Evolutionary conservation across 2,797 vertebrate genomes (phyloP).

Genomic region (Nyctalus aviator): DNA sequence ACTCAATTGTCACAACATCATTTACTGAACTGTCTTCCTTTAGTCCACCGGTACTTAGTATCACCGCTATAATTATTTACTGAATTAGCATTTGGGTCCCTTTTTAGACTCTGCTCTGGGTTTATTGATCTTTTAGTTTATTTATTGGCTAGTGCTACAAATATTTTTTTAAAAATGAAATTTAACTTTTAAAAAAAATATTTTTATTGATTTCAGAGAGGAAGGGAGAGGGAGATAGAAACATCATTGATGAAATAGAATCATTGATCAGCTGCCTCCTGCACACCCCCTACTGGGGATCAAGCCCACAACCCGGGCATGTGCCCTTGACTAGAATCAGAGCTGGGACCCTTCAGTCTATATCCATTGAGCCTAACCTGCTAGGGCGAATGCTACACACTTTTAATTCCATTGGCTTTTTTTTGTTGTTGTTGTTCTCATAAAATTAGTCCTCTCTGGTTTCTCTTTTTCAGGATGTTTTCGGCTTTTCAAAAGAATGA

Average conservation of each 20-base stretch:
- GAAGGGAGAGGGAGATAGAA: neutral
- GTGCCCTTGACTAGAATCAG: too few relatives aligned
- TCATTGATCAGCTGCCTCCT: neutral
- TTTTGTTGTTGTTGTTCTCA: neutral
- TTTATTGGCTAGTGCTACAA: neutral
- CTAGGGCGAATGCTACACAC: neutral
- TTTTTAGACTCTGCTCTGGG: neutral
- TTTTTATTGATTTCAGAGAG: neutral
- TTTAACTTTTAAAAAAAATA: too few relatives aligned
- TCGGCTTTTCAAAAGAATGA: neutral
- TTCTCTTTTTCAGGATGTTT: constrained; percentile 9
- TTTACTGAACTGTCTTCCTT: neutral
- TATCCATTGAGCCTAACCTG: neutral
- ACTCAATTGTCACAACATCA: neutral
- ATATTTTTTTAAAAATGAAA: neutral
- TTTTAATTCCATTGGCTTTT: neutral
- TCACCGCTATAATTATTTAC: neutral
- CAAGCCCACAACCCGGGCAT: neutral
- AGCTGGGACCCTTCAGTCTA: too few relatives aligned
- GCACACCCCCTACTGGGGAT: neutral
- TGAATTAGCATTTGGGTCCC: neutral
- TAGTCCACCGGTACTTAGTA: neutral
- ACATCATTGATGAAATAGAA: neutral
- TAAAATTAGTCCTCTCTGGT: neutral
- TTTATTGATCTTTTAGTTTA: neutral